A percentile compares a stretch with the other conserved stretches of the same genome.
Evolutionary conservation across 53 echinoderm and acorn worm genomes (phyloP).

Genomic region (Temnopleurus reevesii): DNA sequence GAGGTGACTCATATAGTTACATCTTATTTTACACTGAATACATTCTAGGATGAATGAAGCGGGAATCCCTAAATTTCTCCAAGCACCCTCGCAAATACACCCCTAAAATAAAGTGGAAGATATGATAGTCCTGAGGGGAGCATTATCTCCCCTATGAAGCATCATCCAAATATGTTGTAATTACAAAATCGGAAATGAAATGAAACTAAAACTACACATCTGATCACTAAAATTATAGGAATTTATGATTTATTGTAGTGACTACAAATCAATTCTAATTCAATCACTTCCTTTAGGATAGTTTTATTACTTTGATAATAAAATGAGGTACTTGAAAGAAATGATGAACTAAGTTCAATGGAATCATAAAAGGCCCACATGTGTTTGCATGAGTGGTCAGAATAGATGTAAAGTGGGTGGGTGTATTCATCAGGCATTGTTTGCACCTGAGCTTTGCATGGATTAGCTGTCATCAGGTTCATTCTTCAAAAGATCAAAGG

Average conservation of each 20-base stretch:
- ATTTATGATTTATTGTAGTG: background rate
- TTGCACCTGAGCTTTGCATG: background rate
- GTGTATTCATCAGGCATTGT: background rate
- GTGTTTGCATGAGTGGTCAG: background rate
- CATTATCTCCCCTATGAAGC: slow-evolving; percentile 30
- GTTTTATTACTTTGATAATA: no score
- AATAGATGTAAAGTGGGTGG: background rate
- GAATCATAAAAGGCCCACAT: no score
- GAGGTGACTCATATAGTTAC: background rate
- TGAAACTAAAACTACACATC: slow-evolving; percentile 8
- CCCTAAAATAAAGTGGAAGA: slow-evolving; percentile 30
- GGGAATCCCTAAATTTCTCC: background rate
- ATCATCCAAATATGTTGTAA: background rate
- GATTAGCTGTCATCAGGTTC: background rate
- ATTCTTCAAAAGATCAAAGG: background rate
- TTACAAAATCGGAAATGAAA: background rate
- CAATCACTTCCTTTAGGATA: no score
- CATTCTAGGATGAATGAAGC: background rate
- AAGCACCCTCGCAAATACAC: background rate
- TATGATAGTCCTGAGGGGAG: background rate
- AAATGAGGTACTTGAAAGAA: no score
- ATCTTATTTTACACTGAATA: background rate
- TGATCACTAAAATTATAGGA: background rate
- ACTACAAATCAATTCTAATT: background rate
- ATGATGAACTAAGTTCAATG: no score